These are phyloP conservation scores for Ophonus ardosiacus DNA, from an alignment of 2,888 invertebrate genomes.

Conservation along the genomic window DNA sequence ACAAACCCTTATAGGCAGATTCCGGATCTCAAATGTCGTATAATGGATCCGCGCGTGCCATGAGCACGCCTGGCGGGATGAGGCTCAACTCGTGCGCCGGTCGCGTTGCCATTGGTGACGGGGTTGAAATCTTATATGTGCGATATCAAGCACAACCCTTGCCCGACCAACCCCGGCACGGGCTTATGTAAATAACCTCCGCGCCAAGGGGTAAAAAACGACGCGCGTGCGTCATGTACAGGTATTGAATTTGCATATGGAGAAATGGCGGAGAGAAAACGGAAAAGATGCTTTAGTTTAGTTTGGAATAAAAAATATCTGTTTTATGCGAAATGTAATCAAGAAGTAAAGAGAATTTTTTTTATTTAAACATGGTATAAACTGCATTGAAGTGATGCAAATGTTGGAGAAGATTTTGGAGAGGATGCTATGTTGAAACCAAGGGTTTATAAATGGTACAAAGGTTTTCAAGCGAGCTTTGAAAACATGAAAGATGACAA, in stretches of 20 bases:
- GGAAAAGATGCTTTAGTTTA: no score
- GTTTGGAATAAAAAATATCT: no score
- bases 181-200: neutral
- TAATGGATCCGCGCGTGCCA: constrained; percentile 47
- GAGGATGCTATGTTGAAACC: no score
- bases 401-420: no score
- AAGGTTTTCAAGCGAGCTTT: no score
- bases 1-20: constrained; percentile 49
- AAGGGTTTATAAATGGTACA: no score
- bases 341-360: no score
- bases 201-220: neutral
- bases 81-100: constrained; percentile 55
- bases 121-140: constrained; percentile 73
- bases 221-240: neutral
- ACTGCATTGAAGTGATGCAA: no score
- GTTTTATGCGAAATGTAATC: no score
- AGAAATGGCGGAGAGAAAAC: constrained; percentile 16
- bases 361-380: no score
- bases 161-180: neutral
- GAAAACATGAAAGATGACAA: no score
- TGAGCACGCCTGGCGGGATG: neutral
- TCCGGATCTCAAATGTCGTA: constrained; percentile 56
- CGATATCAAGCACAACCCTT: neutral
- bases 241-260: constrained; percentile 25
- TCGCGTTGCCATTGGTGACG: constrained; percentile 74